Evolutionary conservation across 2,113 vertebrate species (phyloP), one percentile per base, ranked within the genome.

Genomic region (Jaculus jaculus): DNA sequence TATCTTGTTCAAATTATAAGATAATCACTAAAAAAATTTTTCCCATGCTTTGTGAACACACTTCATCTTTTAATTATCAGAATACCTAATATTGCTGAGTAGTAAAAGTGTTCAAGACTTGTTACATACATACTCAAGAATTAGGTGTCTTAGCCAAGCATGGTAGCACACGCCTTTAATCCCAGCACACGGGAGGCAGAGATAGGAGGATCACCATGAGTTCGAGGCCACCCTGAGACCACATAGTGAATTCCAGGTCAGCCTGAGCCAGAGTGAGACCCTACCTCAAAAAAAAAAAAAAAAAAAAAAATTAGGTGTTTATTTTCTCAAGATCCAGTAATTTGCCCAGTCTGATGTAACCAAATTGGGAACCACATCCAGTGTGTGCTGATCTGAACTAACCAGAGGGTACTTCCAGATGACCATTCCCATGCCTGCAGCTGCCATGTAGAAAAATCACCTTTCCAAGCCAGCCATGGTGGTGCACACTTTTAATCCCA

Each of bases 11-110:
- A 61, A 15, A 75, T 81, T 81, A 42, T 88, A 94, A 80, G 23
- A 8, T 94, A 39, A 72, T 94, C 15, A 81, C 21, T 92, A 80
- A 88, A 90, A 84, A 65, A 51, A 47, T 47, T 84, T 71, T 84
- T 84, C 63, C 32, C 3, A 5, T n/a, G 82, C 74, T 37, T 88
- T 91, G 6, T 83, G 39, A 83, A 73, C 89, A 26, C 28, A 58
- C 24, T 89, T 79, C 17, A 84, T 87, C 18, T 2, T 1, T 94
- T 93, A 87, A 28, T 77, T 61, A 71, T 79, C 69, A 89, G 28
- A 66, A 73, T 58, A 54, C 32, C 7, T 73, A 54, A 18, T n/a
- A 34, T 81, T 47, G n/a, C 30, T 30, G 39, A 65, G 12, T 63
- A 85, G 54, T 82, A 30, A 54, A 16, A 65, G 20, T 75, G 3